Percentiles rank a stretch among this genome's conserved stretches.
Evolutionary conservation across 2,797 vertebrate species (phyloP).

Genomic region (Petrocephalus schoutedeni): DNA sequence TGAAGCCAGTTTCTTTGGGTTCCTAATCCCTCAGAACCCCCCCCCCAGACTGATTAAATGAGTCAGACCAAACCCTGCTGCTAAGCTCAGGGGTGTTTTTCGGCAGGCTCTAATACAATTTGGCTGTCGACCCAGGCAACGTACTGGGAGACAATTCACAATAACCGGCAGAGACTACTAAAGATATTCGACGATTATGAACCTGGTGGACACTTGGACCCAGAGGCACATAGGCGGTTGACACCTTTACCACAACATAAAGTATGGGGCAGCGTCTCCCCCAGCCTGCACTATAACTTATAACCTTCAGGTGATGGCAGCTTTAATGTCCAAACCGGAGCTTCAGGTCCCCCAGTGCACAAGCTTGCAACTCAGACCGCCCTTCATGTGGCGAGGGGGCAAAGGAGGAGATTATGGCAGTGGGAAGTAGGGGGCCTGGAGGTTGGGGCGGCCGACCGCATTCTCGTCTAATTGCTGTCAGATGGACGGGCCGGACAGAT

Average conservation of each 20-base stretch:
- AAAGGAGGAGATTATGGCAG: not conserved
- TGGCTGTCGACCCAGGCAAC: not conserved
- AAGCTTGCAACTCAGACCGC: not conserved
- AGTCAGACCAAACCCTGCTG: not conserved
- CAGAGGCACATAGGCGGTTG: not conserved
- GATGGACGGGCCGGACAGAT: not conserved
- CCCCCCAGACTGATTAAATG: not conserved
- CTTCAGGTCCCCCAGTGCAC: not conserved
- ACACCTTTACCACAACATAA: not conserved
- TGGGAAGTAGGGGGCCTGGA: not conserved
- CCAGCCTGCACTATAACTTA: not conserved
- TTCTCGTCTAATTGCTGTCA: not conserved
- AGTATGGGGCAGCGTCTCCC: too few species aligned
- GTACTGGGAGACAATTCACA: not conserved
- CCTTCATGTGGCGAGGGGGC: not conserved
- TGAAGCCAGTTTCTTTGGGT: not conserved
- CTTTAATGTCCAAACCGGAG: not conserved
- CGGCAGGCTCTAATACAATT: not conserved
- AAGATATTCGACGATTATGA: not conserved
- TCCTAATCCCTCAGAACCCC: not conserved
- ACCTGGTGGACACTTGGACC: not conserved
- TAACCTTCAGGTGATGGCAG: too few species aligned
- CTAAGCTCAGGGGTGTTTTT: not conserved
- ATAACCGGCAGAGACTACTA: not conserved
- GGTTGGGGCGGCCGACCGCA: not conserved